Evolutionary conservation across 1,140 invertebrate genomes (phyloP), one percentile per base, ranked within the genome.

Genomic region (Papilio polyxenes): DNA sequence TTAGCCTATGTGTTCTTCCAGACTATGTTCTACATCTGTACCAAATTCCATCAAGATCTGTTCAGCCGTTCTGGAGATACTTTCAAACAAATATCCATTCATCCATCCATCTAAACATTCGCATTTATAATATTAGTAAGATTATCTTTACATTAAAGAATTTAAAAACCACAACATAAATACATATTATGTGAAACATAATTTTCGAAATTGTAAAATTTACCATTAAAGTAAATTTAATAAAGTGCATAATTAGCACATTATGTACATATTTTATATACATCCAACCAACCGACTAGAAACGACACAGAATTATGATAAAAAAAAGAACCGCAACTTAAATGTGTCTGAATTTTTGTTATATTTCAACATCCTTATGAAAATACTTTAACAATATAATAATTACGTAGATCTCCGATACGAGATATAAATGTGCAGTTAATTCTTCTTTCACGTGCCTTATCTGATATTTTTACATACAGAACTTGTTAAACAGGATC

Each of bases 401-500:
- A 72, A 72, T 40, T 72, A 40, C 31, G 23, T 72, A 37, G 65
- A 72, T 72, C 23, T 17, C 31, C 65, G 65, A 65, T 65, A 65
- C 8, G 9, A 72, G 13, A 72, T 72, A 72, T 72, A 72, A 72
- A 72, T 72, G 65, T 69, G 65, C 65, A 72, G 31, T 72, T 72
- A 72, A 72, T 72, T 72, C 65, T 69, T 69, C 65, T 72, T 72
- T 72, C 65, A 37, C 65, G 40, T 72, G 31, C 31, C 65, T 72
- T 72, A 72, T 72, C 65, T 72, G 31, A 72, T 72, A 40, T 72
- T 72, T 72, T 72, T 37, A 72, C 65, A 37, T 72, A 7, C 3
- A 72, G 8, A 40, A 72, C 65, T 72, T 20, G 65, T 72, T 37
- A 72, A 72, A 72, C 65, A 72, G 31, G 65, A 72, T 72, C 31